These are phyloP conservation scores for Apamea sordens DNA, from an alignment of 2,888 invertebrate species.

Conservation along the genomic window DNA sequence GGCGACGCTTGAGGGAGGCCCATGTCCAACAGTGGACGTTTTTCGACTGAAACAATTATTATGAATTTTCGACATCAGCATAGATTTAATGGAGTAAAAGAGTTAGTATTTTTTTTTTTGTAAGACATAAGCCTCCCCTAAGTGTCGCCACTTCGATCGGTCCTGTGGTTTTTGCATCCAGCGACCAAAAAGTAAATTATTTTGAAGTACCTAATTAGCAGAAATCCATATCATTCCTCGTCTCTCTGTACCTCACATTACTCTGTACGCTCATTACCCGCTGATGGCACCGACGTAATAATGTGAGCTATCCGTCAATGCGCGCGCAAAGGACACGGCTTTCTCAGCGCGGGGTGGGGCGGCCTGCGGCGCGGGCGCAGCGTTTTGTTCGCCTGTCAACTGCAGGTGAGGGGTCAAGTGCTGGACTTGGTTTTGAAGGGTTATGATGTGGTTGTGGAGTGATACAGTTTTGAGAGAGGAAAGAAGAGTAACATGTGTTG, in stretches of 20 bases:
- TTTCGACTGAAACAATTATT: not conserved
- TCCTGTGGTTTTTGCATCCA: not conserved
- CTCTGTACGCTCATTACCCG: conserved; percentile 79
- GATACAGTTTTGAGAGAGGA: conserved; percentile 39
- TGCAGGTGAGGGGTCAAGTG: conserved; percentile 69
- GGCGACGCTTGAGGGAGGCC: not conserved
- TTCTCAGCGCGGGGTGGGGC: conserved; percentile 78
- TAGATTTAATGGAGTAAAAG: too few relatives aligned
- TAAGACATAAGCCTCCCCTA: not conserved
- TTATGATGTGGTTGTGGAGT: conserved; percentile 33
- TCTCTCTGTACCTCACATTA: conserved; percentile 47
- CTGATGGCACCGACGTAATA: conserved; percentile 82
- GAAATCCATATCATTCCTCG: conserved; percentile 1
- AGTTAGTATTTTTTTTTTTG: too few relatives aligned
- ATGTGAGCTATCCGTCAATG: conserved; percentile 85
- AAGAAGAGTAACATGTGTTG: not conserved
- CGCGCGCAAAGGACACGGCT: conserved; percentile 84
- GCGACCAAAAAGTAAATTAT: not conserved
- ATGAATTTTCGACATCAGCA: not conserved
- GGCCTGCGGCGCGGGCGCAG: conserved; percentile 69
- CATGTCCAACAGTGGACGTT: too few relatives aligned
- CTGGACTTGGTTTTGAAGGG: conserved; percentile 53
- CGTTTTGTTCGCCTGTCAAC: conserved; percentile 76
- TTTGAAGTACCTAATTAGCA: conserved; percentile 11
- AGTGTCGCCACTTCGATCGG: too few relatives aligned